Evolutionary conservation across 2,113 vertebrate species (phyloP).

Genomic region (Oryzias javanicus): DNA sequence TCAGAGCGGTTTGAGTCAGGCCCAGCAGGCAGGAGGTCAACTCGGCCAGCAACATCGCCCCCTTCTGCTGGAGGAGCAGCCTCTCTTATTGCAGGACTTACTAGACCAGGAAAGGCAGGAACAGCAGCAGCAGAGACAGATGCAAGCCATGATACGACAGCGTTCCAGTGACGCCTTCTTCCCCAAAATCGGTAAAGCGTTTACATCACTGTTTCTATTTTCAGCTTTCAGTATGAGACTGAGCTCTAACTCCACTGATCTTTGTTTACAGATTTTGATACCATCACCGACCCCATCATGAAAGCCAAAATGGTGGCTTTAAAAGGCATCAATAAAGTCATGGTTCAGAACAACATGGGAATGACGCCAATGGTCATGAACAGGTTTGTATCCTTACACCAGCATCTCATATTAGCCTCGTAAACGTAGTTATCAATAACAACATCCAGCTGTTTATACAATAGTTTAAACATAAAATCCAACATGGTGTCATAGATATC

Average conservation of each 20-base stretch:
- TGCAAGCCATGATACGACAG: constrained; percentile 99
- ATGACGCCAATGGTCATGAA: constrained; percentile 92
- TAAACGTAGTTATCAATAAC: not conserved
- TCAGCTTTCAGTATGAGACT: too few relatives aligned
- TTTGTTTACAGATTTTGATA: constrained; percentile 88
- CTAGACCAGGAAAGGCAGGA: constrained; percentile 96
- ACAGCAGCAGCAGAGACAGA: constrained; percentile 96
- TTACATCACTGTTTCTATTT: constrained; percentile 53
- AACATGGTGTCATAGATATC: constrained; percentile 76
- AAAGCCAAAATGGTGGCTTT: constrained; percentile 99
- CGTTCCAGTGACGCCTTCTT: constrained; percentile 92
- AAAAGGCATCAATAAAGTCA: constrained; percentile 98
- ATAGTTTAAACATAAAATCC: not conserved
- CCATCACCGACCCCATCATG: constrained; percentile 98
- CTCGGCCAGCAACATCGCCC: constrained; percentile 82
- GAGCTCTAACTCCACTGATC: constrained; percentile 10
- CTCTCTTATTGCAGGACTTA: constrained; percentile 93
- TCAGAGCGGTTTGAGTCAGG: constrained; percentile 50
- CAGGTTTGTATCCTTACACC: constrained; percentile 73
- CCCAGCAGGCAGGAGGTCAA: constrained; percentile 79
- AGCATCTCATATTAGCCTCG: too few relatives aligned
- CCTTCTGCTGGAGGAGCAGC: constrained; percentile 92
- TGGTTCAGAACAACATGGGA: constrained; percentile 95
- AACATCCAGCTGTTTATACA: not conserved
- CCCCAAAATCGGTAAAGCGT: constrained; percentile 89